Evolutionary conservation across 2,113 vertebrate genomes (phyloP), one percentile per base, ranked within the genome.

Genomic region (Alethe diademata): DNA sequence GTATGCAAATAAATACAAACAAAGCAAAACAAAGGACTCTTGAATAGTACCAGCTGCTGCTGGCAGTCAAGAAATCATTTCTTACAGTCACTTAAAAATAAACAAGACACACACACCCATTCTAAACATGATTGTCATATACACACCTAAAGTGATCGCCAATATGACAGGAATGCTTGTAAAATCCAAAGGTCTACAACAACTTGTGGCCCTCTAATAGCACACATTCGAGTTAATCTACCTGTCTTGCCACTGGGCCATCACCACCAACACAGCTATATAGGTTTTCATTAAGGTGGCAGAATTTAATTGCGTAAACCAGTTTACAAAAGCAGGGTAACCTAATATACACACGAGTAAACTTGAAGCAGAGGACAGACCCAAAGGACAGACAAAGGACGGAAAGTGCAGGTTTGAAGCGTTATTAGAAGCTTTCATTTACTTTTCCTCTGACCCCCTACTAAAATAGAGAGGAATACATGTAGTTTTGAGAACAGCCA

Each of bases 1-100:
- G 90, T 97, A 98, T 97, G 97, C 96, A 98, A 98, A 98, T 97
- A 94, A 96, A 97, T 62, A 97, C 70, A 97, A 97, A 97, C 93
- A 97, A 96, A 96, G 89, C 75, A 96, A 96, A 96, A 93, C 92
- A 97, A 1, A 2, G 91, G 95, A 89, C 78, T 93, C 71, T 88
- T 94, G 96, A 97, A 97, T 97, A 97, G 96, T 87, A 97, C 89
- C 96, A 96, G 95, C 90, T 97, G 87, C 94, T 95, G 45, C 78
- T 97, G 76, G 89, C 95, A 96, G 94, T 90, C 90, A 96, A 62
- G 50, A 95, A 96, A 94, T 92, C 4, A 67, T 88, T 96, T 92
- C 66, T 69, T 92, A 93, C 82, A 96, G 90, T 43, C 64, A 89
- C 36, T 91, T 91, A 45, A 67, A 92, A 76, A 11, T 19, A 84